Evolutionary conservation across 2,113 vertebrate species (phyloP).

Genomic region (Triplophysa rosa): DNA sequence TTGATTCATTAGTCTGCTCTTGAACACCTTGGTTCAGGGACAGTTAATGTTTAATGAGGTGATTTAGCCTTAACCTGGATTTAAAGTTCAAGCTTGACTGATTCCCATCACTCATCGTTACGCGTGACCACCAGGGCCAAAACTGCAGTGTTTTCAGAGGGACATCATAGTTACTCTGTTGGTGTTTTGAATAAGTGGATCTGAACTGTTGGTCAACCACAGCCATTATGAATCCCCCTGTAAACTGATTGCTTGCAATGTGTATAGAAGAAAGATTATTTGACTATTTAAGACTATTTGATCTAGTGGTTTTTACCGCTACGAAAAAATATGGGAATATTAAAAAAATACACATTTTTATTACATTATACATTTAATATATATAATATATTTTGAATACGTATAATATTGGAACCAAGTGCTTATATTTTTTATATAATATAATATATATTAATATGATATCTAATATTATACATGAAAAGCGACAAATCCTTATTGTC

Average conservation of each 20-base stretch:
- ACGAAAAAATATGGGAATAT: no score
- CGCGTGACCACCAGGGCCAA: neutral
- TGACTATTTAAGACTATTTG: no score
- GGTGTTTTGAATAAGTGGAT: neutral
- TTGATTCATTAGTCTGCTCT: conserved; percentile 62
- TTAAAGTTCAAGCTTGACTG: conserved; percentile 52
- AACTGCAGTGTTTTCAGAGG: neutral
- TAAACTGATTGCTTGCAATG: neutral
- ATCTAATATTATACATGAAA: no score
- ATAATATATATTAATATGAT: no score
- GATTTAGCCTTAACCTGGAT: conserved; percentile 52
- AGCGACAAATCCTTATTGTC: no score
- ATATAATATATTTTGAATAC: no score
- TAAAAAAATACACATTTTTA: no score
- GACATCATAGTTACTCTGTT: neutral
- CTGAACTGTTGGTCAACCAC: neutral
- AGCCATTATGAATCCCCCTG: neutral
- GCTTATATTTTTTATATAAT: no score
- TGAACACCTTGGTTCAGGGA: conserved; percentile 20
- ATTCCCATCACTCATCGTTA: conserved; percentile 26
- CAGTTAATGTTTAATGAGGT: conserved; percentile 34
- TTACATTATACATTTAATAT: no score
- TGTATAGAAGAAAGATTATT: conserved; percentile 18
- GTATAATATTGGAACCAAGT: no score
- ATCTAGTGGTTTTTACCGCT: neutral